Evolutionary conservation across 2,888 invertebrate genomes (phyloP), one percentile per base, ranked within the genome.

Genomic region (Pyralis farinalis): DNA sequence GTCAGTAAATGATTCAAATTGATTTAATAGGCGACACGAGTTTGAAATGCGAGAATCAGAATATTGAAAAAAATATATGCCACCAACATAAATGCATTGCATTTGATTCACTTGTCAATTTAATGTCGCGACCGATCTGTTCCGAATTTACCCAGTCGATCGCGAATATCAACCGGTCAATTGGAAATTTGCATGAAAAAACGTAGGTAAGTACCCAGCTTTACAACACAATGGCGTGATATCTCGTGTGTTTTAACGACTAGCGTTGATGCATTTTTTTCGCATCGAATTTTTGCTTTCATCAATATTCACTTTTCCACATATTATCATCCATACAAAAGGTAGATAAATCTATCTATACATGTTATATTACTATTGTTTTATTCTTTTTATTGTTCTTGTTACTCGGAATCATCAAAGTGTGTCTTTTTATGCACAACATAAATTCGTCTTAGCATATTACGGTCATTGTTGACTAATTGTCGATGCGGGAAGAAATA

Each of bases 51-150:
- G 63, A 59, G 61, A 64, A 59, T 50, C 51, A 49, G 59, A 54
- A 55, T 64, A 64, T 45, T 40, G 35, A 43, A 44, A 63, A 57
- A 55, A 63, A 59, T 59, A 62, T 65, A 67, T 71, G 69, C 66
- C 71, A 67, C 60, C 64, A 70, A 71, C 71, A 38, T 16, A 68
- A 58, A 63, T 63, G 67, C 68, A 72, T 78, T 74, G 74, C 74
- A 75, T 82, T 83, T 76, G 78, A 77, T 76, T 76, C 81, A 74
- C 80, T 79, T 83, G 81, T 83, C 86, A 80, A 83, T 82, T 83
- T 78, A 78, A 80, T 78, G 76, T 83, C 82, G 78, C 78, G 67
- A 65, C 64, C 82, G 73, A 82, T 80, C 73, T 81, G 72, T 57
- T 71, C 71, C 65, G 69, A 85, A 83, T 86, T 77, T 74, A 78